Evolutionary conservation across 2,113 vertebrate genomes (phyloP), one percentile per base, ranked within the genome.

Genomic region (Caranx ignobilis): DNA sequence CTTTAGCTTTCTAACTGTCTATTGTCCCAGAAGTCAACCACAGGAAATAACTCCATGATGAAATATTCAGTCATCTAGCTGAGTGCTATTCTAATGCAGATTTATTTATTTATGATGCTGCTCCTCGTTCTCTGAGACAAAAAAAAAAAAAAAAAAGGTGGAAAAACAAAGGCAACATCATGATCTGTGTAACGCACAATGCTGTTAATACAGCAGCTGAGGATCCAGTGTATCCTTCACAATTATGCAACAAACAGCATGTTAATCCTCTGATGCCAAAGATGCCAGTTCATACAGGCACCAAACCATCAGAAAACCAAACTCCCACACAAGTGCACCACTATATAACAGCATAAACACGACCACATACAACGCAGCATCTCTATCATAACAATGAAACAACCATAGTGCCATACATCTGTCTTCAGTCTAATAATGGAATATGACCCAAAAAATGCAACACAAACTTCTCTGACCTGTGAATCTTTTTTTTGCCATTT

Each of bases 31-130:
- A 8, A 62, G 73, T 83, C 59, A 64, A 74, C 67, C 63, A 75
- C 59, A 79, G 81, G 74, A 91, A 88, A 76, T 72, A 92, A 84
- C 76, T 75, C 61, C 21, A 5, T 56, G 19, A 90, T 92, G 81
- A 93, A 93, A 92, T 89, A 91, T 91, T 90, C 76, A 92, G 80
- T 60, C 85, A 59, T 75, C 69, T 79, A 2, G 41, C 82, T 52
- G 61, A 91, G 88, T 89, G 87, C 90, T 90, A 41, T 86, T 89
- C 89, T 87, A 86, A 87, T 85, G 81, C 69, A 60, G 69, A 84
- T 88, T 89, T 59, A 93, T 84, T 90, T 89, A 93, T 93, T 93
- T 57, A 90, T 91, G 77, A 63, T 41, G 60, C 63, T 32, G 72
- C 80, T 82, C 75, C 77, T 88, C 47, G 11, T 77, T 89, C 71